A percentile compares a stretch with the other conserved stretches of the same genome.
Conservation (phyloP, 2,888 invertebrate species). For the Cylloceria caligata region DNA sequence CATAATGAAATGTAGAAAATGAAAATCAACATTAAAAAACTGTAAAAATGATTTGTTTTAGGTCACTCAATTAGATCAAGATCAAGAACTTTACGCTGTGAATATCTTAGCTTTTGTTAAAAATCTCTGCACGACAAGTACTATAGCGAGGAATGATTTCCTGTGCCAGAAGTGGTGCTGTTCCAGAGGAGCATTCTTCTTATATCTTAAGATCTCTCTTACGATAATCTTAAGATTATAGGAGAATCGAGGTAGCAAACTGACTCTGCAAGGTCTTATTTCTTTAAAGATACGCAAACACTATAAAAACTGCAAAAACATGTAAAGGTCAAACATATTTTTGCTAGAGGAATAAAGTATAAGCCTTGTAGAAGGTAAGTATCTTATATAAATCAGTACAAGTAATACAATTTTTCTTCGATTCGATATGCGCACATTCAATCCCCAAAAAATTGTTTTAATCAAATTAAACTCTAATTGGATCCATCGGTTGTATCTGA, state of each 20-base stretch:
- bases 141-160: slow-evolving; percentile 3
- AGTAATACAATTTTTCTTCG: not conserved
- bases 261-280: slow-evolving; percentile 1
- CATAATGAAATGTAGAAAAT: slow-evolving; percentile 11
- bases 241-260: not conserved
- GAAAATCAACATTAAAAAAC: not conserved
- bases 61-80: not conserved
- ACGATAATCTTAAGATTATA: too few relatives aligned
- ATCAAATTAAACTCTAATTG: too few relatives aligned
- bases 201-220: not conserved
- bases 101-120: not conserved
- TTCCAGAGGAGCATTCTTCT: not conserved
- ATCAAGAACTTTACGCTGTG: not conserved
- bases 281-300: not conserved
- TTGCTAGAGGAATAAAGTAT: not conserved
- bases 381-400: not conserved
- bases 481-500: too few relatives aligned
- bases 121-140: not conserved
- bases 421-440: not conserved
- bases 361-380: not conserved
- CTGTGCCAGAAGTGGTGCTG: not conserved
- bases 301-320: too few relatives aligned
- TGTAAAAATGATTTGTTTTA: too few relatives aligned
- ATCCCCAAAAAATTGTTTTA: too few relatives aligned
- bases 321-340: not conserved